A percentile compares a stretch with the other conserved stretches of the same genome.
These are phyloP conservation scores for Gymnogyps californianus DNA, from an alignment of 2,113 vertebrate genomes.

Conservation along the genomic window DNA sequence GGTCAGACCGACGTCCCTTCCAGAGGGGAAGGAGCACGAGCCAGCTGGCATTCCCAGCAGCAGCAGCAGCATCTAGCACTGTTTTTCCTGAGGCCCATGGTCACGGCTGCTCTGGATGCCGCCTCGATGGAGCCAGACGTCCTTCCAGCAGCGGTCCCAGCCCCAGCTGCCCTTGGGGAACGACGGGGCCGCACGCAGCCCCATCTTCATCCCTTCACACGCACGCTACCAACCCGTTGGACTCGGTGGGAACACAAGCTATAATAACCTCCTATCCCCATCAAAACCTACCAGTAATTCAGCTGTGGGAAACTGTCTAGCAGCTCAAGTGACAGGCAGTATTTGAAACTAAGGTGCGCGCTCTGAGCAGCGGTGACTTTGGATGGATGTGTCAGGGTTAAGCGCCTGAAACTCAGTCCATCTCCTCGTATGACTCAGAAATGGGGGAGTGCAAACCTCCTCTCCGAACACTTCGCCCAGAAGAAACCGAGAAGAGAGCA, in stretches of 20 bases:
- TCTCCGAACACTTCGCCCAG: neutral
- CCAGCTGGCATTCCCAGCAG: neutral
- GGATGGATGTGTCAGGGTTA: neutral
- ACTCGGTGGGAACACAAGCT: neutral
- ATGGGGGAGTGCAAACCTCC: neutral
- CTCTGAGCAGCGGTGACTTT: neutral
- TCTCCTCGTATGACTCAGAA: neutral
- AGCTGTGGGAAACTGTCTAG: neutral
- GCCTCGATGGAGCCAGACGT: accelerated
- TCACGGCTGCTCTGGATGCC: accelerated
- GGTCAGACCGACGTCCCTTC: accelerated
- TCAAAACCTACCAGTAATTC: neutral
- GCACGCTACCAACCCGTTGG: neutral
- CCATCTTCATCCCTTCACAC: neutral
- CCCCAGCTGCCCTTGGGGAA: neutral
- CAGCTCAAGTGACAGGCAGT: neutral
- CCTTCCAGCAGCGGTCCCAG: neutral
- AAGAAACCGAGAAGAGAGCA: neutral
- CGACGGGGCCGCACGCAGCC: accelerated
- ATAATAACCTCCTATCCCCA: neutral
- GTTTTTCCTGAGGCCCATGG: neutral
- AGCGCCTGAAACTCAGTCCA: neutral
- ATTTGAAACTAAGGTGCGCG: neutral
- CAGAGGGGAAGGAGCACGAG: neutral
- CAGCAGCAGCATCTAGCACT: neutral